Evolutionary conservation across 2,113 vertebrate genomes (phyloP).

Genomic region (Geococcyx californianus): DNA sequence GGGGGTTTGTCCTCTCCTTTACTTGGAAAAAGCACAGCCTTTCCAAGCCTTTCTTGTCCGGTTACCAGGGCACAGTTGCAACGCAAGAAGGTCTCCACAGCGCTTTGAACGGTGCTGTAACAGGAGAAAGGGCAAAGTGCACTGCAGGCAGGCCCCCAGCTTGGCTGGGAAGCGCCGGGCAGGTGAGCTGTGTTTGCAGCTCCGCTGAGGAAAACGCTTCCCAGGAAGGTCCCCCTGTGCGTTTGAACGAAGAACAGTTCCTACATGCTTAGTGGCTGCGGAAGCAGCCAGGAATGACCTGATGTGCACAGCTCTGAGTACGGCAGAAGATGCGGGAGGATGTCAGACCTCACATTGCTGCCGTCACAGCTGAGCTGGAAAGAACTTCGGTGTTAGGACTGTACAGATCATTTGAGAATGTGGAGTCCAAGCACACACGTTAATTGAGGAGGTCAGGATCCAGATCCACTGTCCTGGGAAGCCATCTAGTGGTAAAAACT

Average conservation of each 20-base stretch:
- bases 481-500: slow-evolving; percentile 67
- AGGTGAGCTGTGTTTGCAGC: background rate
- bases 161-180: background rate
- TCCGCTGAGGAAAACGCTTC: background rate
- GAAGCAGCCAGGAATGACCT: background rate
- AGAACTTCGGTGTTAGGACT: background rate
- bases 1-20: background rate
- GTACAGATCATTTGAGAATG: background rate
- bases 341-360: background rate
- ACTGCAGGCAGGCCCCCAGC: background rate
- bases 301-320: background rate
- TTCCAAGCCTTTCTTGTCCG: background rate
- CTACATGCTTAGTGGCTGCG: background rate
- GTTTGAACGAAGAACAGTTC: background rate
- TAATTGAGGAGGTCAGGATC: background rate
- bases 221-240: background rate
- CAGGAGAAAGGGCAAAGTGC: background rate
- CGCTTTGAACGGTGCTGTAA: background rate
- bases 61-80: background rate
- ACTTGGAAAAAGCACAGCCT: too few relatives aligned
- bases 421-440: background rate
- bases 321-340: background rate
- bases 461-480: slow-evolving; percentile 62
- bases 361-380: background rate
- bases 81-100: background rate